Base-by-base conservation (phyloP, 37 sponge, comb jelly and placozoan species). In the Cladorhizidae sp. region DNA sequence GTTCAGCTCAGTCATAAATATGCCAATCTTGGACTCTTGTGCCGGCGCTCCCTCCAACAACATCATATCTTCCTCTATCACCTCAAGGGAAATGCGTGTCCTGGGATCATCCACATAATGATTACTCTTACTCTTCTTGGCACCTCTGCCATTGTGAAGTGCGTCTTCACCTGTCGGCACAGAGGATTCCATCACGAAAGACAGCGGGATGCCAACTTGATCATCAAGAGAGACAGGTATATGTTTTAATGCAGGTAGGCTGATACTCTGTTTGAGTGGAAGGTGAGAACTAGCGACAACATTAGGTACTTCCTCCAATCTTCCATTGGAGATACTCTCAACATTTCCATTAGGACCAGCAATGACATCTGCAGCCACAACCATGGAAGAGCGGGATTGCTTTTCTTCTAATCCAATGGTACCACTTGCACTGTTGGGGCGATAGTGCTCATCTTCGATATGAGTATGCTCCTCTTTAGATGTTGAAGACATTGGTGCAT, bases 41-140 rank as follows among this genome's bases (percentile, higher is more conserved):
- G 49, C 5, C 8, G 9, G 49, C 49, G 5, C 8, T 45, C 8
- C 49, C 49, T 12, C 49, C 49, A 5, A 5, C 49, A 45, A 45
- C 49, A 45, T 9, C 49, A 12, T 45, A 12, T 9, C 49, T 9
- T 45, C 49, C 49, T 45, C 49, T 9, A 45, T 12, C 49, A 12
- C 9, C 49, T 45, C 49, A 5, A 45, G 49, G 9, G 49, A 9
- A 9, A 12, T 5, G 9, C 5, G 49, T 5, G 49, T 45, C 49
- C 49, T 45, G 49, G 78, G 78, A 32, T 61, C 64, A 78, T 78
- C 78, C 20, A 80, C 58, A 36, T 69, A 80, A 43, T 35, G 57
- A 38, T 80, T 67, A 25, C 49, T 65, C 49, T 45, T n/a, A n/a
- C n/a, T 65, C 67, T 33, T 65, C 11, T 8, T 2, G 18, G 67